Base-by-base conservation (phyloP, 1,140 invertebrate species). In the Drosophila repleta region DNA sequence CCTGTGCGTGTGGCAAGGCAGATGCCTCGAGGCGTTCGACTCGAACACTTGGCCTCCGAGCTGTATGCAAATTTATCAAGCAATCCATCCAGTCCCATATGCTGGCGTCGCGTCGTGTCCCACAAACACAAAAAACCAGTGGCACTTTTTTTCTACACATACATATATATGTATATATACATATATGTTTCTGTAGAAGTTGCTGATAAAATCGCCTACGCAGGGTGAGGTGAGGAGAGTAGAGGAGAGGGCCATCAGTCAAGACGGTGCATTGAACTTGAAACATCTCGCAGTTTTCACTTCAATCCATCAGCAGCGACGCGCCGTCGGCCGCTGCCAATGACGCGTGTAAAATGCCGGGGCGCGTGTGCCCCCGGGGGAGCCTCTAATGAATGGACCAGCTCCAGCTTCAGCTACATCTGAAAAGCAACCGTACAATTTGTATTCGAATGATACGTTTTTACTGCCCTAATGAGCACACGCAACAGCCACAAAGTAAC, bases 101-200 rank as follows among this genome's bases (percentile, higher is more conserved):
- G 4, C 11, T 66, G 32, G 41, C 43, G 17, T 52, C 17, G 41
- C 43, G 17, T 52, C 17, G 46, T 81, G 82, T 62, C 83, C 83
- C 61, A 82, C 66, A 87, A 87, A 85, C 82, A 87, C 78, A 82
- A 79, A 81, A 83, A 85, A 85, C 83, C 83, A 68, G 82, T 87
- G 75, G 82, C 82, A 82, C 64, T 79, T 78, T 17, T 46, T 37
- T 56, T 24, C 21, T 17, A 3, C 43, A 62, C 32, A 52, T 29
- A 8, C 8, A 8, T 29, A 6, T 26, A 5, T 26, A 4, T 5
- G 4, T 26, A 26, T 26, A 26, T 26, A 26, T 26, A 26, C 6
- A 26, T 26, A 3, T 29, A 35, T 35, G 3, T 35, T 35, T 35
- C 32, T 35, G 46, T 29, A 48, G 60, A 67, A 73, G 55, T 46